These are phyloP conservation scores for Sitodiplosis mosellana DNA, from an alignment of 1,140 invertebrate species.

Conservation along the genomic window DNA sequence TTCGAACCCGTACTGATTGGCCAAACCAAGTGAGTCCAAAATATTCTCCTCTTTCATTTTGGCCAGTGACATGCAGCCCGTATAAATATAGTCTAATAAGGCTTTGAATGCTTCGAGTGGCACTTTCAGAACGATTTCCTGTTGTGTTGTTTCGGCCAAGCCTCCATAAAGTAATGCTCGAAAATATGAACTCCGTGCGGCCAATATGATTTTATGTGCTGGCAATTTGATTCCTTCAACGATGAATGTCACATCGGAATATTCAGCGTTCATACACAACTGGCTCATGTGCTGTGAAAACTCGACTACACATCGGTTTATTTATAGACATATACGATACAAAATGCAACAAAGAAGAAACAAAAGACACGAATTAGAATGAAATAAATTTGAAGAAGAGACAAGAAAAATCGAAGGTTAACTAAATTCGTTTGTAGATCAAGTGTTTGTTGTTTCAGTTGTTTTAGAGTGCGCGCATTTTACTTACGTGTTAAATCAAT, in stretches of 20 bases:
- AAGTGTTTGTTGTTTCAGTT: too few species aligned
- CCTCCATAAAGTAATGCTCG: constrained; percentile 79
- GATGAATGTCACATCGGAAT: constrained; percentile 76
- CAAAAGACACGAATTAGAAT: too few species aligned
- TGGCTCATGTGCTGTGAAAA: constrained; percentile 38
- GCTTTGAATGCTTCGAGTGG: constrained; percentile 78
- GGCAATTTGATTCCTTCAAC: constrained; percentile 70
- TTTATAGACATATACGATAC: too few species aligned
- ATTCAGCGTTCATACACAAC: constrained; percentile 70
- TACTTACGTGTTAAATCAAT: too few species aligned
- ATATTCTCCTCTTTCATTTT: constrained; percentile 71
- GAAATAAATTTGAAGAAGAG: too few species aligned
- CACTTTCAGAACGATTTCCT: constrained; percentile 70
- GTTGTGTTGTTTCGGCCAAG: constrained; percentile 66
- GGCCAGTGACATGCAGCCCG: constrained; percentile 63
- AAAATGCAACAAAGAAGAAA: too few species aligned
- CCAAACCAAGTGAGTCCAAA: constrained; percentile 71
- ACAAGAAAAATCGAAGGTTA: too few species aligned
- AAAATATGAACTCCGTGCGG: constrained; percentile 89
- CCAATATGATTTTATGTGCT: constrained; percentile 70
- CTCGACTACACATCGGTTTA: constrained; percentile 5
- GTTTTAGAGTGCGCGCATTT: too few species aligned
- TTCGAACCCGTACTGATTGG: constrained; percentile 88
- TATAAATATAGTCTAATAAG: constrained; percentile 85
- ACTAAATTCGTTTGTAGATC: too few species aligned